Conservation (phyloP, 2,113 vertebrate genomes). For the Carettochelys insculpta region DNA sequence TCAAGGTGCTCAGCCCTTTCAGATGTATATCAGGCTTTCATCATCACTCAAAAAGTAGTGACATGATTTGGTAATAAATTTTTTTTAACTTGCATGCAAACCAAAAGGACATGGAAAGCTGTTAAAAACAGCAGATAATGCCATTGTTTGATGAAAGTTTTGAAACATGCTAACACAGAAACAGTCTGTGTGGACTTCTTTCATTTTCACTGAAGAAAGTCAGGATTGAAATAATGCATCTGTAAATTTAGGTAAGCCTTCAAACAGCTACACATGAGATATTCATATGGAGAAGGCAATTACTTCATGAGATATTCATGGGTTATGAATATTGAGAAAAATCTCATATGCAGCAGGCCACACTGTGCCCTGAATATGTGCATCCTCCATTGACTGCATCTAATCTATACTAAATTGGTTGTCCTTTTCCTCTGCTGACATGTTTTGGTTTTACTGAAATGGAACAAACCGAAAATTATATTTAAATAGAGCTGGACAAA, state of each 20-base stretch:
- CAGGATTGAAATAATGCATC: background rate
- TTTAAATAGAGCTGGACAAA: conserved; percentile 5
- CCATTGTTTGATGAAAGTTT: background rate
- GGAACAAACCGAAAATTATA: background rate
- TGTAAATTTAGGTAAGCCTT: background rate
- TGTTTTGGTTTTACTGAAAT: background rate
- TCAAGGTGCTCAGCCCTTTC: background rate
- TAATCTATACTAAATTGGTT: background rate
- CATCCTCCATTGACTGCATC: background rate
- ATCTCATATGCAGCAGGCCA: background rate
- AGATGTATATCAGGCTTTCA: background rate
- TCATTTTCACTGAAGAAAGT: background rate
- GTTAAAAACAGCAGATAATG: background rate
- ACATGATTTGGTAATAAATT: background rate
- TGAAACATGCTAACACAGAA: background rate
- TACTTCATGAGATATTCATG: background rate
- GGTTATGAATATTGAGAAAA: background rate
- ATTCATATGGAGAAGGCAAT: background rate
- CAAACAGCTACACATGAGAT: background rate
- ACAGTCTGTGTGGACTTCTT: background rate
- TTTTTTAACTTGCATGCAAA: background rate
- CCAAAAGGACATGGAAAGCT: background rate
- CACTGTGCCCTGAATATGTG: background rate
- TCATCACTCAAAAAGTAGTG: background rate
- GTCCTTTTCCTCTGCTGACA: background rate